Evolutionary conservation across 1,140 invertebrate species (phyloP), one percentile per base, ranked within the genome.

Genomic region (Drosophila navojoa): DNA sequence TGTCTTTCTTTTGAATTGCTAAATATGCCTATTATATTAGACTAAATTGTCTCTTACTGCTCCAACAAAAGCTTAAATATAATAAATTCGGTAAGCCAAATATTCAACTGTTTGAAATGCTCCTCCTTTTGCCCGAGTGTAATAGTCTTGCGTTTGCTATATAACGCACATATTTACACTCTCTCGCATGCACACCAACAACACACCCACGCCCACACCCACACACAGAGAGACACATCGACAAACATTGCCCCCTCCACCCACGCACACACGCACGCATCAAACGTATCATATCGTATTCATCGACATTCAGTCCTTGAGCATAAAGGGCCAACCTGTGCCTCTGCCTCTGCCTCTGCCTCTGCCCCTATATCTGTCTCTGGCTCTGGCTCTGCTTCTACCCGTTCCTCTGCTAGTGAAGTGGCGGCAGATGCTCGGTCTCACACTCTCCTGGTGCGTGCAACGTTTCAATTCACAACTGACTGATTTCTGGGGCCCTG

Each of bases 281-380:
- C 32, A 66, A 55, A 35, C 47, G 52, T 55, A 62, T 62, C 59
- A 54, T 47, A 54, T 38, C 50, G 50, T 54, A 55, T 68, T 58
- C 80, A 68, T 38, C 69, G 77, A 73, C 73, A 63, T 73, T 60
- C 81, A 79, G 76, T 71, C 25, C 54, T 69, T 53, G 74, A 62
- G 52, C 54, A 62, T 45, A 57, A 77, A 73, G 59, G 60, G 40
- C 11, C 63, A 42, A 74, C 64, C 45, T 52, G 53, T 27, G 35
- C 19, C 27, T 32, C n/a, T 42, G 38, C 16, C 35, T 38, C 10
- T 38, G 35, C 32, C 32, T 32, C 6, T 32, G 32, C 6, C 32
- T 32, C 32, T 27, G 35, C n/a, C 27, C 32, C n/a, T 42, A 25
- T 3, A 5, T 35, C n/a, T n/a, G n/a, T n/a, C n/a, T n/a, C n/a